A percentile compares a stretch with the other conserved stretches of the same genome.
Conservation (phyloP, 2,797 vertebrate species). For the Peromyscus melanophrys region DNA sequence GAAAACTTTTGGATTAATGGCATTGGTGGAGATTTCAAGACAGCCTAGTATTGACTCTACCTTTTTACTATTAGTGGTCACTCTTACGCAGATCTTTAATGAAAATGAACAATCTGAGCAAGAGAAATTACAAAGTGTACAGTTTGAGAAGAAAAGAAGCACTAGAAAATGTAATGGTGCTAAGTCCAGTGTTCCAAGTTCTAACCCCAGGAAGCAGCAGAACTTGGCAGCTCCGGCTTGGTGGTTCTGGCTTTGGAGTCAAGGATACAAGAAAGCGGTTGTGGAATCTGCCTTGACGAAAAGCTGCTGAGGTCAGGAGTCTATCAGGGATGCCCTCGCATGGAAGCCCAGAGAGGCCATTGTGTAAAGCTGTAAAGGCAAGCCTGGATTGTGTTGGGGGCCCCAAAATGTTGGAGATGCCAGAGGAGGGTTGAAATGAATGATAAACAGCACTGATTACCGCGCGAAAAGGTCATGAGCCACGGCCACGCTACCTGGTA, state of each 20-base stretch:
- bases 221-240: neutral
- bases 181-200: neutral
- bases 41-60: neutral
- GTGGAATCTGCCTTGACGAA: neutral
- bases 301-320: neutral
- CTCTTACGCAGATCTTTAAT: neutral
- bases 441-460: no score
- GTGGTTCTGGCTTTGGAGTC: neutral
- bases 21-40: neutral
- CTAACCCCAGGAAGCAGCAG: neutral
- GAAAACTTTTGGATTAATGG: neutral
- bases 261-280: neutral
- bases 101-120: neutral
- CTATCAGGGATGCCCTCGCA: neutral
- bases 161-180: neutral
- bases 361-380: neutral
- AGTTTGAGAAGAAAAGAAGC: neutral
- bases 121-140: neutral
- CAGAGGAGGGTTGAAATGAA: neutral
- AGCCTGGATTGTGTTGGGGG: neutral
- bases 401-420: neutral
- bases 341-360: neutral
- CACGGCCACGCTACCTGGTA: no score
- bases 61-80: neutral
- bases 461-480: no score